phyloP scores from a whole-genome alignment of 2,113 vertebrate genomes.

The Epinephelus cyanopodus region DNA sequence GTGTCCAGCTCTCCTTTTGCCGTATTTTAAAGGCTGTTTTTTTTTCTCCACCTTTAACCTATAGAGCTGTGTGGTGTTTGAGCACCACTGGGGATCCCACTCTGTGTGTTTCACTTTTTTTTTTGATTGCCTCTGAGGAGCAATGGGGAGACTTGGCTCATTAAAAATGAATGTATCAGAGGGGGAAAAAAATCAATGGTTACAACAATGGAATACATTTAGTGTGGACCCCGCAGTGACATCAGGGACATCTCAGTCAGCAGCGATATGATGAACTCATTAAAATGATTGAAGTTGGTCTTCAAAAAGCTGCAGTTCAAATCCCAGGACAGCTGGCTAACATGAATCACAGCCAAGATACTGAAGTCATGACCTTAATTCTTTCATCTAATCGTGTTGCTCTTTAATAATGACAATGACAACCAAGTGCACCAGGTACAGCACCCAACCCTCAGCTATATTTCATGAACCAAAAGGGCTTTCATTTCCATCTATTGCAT shows the following conservation, averaged over 20 bases:
- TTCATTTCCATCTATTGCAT: constrained; percentile 57
- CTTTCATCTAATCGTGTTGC: constrained; percentile 69
- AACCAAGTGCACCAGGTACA: constrained; percentile 47
- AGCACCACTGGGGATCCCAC: constrained; percentile 21
- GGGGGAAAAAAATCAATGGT: constrained; percentile 66
- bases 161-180: constrained; percentile 75
- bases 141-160: constrained; percentile 38
- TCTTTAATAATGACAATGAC: constrained; percentile 72
- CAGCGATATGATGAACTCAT: constrained; percentile 74
- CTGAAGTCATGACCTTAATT: constrained; percentile 68
- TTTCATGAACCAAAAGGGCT: constrained; percentile 48
- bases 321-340: constrained; percentile 60
- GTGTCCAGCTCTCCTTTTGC: neutral
- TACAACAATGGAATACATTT: constrained; percentile 76
- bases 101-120: constrained; percentile 47
- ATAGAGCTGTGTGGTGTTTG: neutral
- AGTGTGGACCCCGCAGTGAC: constrained; percentile 62
- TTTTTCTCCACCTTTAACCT: constrained; percentile 31
- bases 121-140: constrained; percentile 54
- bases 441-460: constrained; percentile 39
- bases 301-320: constrained; percentile 72
- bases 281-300: constrained; percentile 79
- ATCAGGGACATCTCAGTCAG: constrained; percentile 71
- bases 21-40: constrained; percentile 1
- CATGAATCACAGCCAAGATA: constrained; percentile 69